phyloP scores from a whole-genome alignment of 2,113 vertebrate genomes.

The Psammodynastes pulverulentus region DNA sequence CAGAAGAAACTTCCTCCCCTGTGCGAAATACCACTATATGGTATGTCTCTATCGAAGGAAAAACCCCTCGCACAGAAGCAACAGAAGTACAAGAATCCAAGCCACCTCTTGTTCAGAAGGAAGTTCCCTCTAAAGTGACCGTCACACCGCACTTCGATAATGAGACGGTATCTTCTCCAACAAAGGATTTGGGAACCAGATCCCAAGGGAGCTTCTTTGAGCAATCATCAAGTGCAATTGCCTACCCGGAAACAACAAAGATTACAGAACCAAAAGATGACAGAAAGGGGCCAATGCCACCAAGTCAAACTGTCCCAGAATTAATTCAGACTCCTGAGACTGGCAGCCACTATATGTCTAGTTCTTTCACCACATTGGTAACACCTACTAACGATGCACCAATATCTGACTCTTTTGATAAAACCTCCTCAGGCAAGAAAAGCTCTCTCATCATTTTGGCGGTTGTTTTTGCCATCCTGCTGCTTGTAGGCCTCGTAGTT shows the following conservation, averaged over 20 bases:
- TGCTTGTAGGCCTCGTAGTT: background rate
- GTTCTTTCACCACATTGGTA: background rate
- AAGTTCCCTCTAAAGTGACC: background rate
- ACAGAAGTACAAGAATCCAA: background rate
- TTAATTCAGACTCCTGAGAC: background rate
- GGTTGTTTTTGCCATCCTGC: background rate
- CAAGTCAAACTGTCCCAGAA: background rate
- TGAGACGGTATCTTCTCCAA: background rate
- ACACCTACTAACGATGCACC: accelerated
- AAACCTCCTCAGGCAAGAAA: accelerated
- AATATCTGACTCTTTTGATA: accelerated
- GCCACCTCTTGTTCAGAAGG: no score
- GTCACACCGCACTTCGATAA: background rate
- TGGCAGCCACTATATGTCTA: accelerated
- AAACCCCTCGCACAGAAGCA: accelerated
- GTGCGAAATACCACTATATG: background rate
- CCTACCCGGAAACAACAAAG: background rate
- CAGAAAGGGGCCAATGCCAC: no score
- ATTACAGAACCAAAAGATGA: background rate
- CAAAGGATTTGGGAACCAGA: no score
- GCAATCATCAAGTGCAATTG: background rate
- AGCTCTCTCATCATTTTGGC: background rate
- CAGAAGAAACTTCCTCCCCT: background rate
- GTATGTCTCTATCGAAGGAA: accelerated
- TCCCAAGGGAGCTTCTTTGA: no score